Percentiles rank a stretch among this genome's conserved stretches.
Conservation (phyloP, 2,113 vertebrate genomes). For the Beaufortia kweichowensis region DNA sequence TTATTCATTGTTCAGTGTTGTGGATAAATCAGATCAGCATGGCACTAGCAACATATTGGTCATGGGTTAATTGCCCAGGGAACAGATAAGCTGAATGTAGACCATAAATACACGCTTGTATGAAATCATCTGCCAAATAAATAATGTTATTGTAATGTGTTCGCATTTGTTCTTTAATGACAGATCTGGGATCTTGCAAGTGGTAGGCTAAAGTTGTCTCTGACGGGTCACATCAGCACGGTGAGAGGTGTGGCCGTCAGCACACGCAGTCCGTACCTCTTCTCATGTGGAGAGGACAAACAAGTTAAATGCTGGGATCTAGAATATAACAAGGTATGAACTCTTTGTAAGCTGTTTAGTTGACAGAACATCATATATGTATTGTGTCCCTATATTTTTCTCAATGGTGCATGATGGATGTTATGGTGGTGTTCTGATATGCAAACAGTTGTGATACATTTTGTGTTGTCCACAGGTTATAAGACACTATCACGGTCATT, state of each 20-base stretch:
- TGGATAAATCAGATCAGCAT: too few relatives aligned
- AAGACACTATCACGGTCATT: constrained; percentile 95
- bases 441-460: neutral
- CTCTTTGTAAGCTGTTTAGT: too few relatives aligned
- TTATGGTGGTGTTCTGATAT: too few relatives aligned
- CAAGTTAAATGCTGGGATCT: constrained; percentile 99
- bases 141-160: too few relatives aligned
- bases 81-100: too few relatives aligned
- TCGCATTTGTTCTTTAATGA: constrained; percentile 19
- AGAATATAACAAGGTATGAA: constrained; percentile 92
- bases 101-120: too few relatives aligned
- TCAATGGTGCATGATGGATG: too few relatives aligned
- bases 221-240: constrained; percentile 97
- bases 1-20: neutral
- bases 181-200: constrained; percentile 98
- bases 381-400: too few relatives aligned
- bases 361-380: too few relatives aligned
- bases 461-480: constrained; percentile 80
- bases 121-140: too few relatives aligned
- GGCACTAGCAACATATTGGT: too few relatives aligned
- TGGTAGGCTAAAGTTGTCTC: constrained; percentile 91
- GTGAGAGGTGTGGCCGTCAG: constrained; percentile 95
- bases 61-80: too few relatives aligned
- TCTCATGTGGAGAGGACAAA: constrained; percentile 98
- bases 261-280: constrained; percentile 89